Evolutionary conservation across 2,113 vertebrate genomes (phyloP).

Genomic region (Onychorhynchus coronatus): DNA sequence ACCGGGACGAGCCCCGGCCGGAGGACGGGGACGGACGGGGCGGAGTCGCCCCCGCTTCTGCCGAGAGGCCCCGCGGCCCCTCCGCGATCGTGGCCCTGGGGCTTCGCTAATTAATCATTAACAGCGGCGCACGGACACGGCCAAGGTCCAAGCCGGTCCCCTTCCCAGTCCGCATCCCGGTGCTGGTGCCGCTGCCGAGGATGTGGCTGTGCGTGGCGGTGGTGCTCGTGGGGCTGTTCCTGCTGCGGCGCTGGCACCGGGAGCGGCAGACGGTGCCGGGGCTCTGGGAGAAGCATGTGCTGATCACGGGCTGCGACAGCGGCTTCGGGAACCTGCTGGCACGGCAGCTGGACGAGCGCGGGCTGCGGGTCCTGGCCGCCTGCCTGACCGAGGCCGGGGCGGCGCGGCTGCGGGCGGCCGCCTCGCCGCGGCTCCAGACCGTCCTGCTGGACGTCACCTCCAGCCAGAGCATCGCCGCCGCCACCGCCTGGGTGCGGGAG

Average conservation of each 20-base stretch:
- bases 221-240: not conserved
- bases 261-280: constrained; percentile 25
- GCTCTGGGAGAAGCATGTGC: constrained; percentile 74
- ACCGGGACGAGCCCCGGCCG: not conserved
- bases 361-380: constrained; percentile 79
- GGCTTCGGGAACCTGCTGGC: constrained; percentile 87
- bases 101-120: not conserved
- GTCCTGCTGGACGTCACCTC: constrained; percentile 64
- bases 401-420: constrained; percentile 54
- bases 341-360: constrained; percentile 75
- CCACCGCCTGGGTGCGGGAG: constrained; percentile 68
- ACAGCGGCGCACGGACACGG: not conserved
- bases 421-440: constrained; percentile 76
- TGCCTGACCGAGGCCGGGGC: constrained; percentile 80
- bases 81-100: accelerated
- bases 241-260: constrained; percentile 19
- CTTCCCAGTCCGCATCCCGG: not conserved
- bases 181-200: constrained; percentile 5
- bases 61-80: not conserved
- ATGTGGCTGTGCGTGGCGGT: not conserved
- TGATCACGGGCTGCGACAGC: constrained; percentile 89
- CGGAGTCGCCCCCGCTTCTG: not conserved
- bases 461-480: constrained; percentile 68
- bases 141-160: too few relatives aligned
- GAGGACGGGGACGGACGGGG: not conserved